Percentiles rank a stretch among this genome's conserved stretches.
Evolutionary conservation across 2,888 invertebrate species (phyloP).

Genomic region (Sturmia bella): DNA sequence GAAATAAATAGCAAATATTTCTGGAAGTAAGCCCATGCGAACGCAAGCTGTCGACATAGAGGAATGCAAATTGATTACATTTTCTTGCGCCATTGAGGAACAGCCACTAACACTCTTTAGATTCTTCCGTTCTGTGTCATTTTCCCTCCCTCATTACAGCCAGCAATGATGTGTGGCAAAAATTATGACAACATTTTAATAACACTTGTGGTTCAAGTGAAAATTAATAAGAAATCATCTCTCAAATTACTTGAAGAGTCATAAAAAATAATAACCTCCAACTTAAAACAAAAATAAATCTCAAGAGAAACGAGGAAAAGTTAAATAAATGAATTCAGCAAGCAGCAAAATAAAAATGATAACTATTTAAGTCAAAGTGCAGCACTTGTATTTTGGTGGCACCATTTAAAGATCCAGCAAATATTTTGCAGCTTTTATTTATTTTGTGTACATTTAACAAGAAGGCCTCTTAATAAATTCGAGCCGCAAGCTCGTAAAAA

Average conservation of each 20-base stretch:
- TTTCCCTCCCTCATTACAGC: neutral
- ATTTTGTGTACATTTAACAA: conserved; percentile 38
- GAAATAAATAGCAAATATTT: too few relatives aligned
- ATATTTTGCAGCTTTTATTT: conserved; percentile 33
- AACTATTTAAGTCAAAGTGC: conserved; percentile 34
- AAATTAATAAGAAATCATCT: conserved; percentile 39
- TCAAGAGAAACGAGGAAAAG: neutral
- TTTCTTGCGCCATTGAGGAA: too few relatives aligned
- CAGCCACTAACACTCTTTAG: too few relatives aligned
- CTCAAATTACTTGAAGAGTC: conserved; percentile 48
- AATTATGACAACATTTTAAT: conserved; percentile 21
- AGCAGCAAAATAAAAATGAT: conserved; percentile 44
- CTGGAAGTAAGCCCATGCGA: too few relatives aligned
- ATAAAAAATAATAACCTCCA: conserved; percentile 44
- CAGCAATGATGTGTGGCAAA: neutral
- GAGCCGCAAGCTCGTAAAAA: conserved; percentile 41
- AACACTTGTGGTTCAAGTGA: conserved; percentile 38
- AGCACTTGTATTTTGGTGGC: conserved; percentile 39
- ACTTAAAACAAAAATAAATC: conserved; percentile 6
- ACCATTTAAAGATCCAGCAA: conserved; percentile 42
- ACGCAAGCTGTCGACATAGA: too few relatives aligned
- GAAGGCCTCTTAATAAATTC: conserved; percentile 50
- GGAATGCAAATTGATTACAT: too few relatives aligned
- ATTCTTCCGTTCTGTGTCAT: neutral
- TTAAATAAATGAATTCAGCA: conserved; percentile 27